These are phyloP conservation scores for Hippocampus barbouri DNA, from an alignment of 2,113 vertebrate species.

Conservation along the genomic window DNA sequence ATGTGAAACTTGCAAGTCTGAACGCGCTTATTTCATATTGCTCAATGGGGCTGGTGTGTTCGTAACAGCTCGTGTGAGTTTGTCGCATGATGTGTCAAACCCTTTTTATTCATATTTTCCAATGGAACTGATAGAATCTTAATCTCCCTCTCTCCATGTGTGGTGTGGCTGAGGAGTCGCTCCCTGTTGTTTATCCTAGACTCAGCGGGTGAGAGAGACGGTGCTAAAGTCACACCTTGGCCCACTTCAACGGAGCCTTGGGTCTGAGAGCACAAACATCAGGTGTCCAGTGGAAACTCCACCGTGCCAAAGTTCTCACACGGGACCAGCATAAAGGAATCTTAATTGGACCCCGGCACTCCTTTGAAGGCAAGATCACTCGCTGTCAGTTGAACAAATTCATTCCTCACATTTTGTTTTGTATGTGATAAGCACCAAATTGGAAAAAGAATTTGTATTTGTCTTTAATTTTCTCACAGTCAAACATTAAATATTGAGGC, in stretches of 20 bases:
- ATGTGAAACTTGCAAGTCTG: not conserved
- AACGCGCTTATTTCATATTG: not conserved
- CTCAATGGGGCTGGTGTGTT: not conserved
- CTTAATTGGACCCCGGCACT: slow-evolving; percentile 39
- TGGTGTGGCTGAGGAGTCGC: slow-evolving; percentile 39
- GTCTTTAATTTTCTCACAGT: not conserved
- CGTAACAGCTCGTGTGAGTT: not conserved
- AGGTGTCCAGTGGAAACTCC: slow-evolving; percentile 54
- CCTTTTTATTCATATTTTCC: not conserved
- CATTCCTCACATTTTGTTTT: not conserved
- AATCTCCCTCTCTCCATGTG: slow-evolving; percentile 22
- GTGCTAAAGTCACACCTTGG: slow-evolving; percentile 72
- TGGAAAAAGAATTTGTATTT: not conserved
- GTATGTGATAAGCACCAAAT: not conserved
- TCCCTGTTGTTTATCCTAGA: slow-evolving; percentile 61
- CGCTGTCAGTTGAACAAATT: slow-evolving; percentile 22
- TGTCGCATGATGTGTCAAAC: not conserved
- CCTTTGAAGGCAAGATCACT: slow-evolving; percentile 64
- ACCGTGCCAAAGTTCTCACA: slow-evolving; percentile 65
- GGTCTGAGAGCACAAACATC: slow-evolving; percentile 46
- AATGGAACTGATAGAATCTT: not conserved
- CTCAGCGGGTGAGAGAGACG: slow-evolving; percentile 44
- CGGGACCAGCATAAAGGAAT: slow-evolving; percentile 42
- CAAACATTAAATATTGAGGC: not conserved
- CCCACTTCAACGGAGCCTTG: slow-evolving; percentile 57